A percentile compares a stretch with the other conserved stretches of the same genome.
Evolutionary conservation across 2,113 vertebrate genomes (phyloP).

Genomic region (Catharus fuscescens): DNA sequence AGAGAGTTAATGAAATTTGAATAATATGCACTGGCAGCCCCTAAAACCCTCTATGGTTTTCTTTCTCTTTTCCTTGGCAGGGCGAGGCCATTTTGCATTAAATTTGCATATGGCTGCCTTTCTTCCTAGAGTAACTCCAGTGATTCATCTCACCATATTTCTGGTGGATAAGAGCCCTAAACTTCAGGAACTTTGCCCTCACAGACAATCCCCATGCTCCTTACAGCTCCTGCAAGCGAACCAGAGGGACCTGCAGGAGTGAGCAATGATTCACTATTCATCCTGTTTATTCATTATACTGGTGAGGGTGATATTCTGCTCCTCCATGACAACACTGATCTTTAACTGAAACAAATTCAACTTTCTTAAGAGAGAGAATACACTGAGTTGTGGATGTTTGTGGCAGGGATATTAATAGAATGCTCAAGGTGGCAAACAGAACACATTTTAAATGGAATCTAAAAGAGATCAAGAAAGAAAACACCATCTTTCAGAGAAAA

Average conservation of each 20-base stretch:
- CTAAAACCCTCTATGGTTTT: conserved; percentile 16
- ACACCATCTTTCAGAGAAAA: not conserved
- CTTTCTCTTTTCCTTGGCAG: conserved; percentile 20
- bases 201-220: not conserved
- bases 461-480: not conserved
- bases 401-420: not conserved
- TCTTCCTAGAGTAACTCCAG: not conserved
- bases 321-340: not conserved
- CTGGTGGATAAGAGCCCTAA: not conserved
- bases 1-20: conserved; percentile 71
- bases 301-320: not conserved
- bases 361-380: not conserved
- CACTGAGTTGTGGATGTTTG: not conserved
- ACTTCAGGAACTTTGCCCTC: not conserved
- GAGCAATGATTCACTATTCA: not conserved
- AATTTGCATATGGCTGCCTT: conserved; percentile 8
- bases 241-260: not conserved
- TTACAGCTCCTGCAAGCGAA: not conserved
- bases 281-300: not conserved
- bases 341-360: conserved; percentile 17
- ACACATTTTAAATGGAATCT: not conserved
- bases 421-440: not conserved
- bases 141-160: not conserved
- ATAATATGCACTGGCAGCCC: conserved; percentile 55
- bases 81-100: not conserved